phyloP scores from a whole-genome alignment of 2,888 invertebrate species.

The Pachymerium ferrugineum region DNA sequence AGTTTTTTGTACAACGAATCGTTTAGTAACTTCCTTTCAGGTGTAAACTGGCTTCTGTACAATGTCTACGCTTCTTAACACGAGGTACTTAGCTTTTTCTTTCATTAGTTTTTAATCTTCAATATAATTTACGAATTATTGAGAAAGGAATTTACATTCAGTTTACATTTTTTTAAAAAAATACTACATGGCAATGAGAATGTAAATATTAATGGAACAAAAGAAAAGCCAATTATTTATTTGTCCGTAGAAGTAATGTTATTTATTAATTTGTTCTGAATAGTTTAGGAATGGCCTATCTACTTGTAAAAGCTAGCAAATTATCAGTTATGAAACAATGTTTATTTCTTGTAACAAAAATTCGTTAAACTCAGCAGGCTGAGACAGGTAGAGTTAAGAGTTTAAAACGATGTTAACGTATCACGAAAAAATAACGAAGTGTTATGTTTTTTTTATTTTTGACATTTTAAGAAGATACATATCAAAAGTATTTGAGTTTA shows the following conservation, averaged over 20 bases:
- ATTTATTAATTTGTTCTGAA: constrained; percentile 9
- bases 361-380: constrained; percentile 11
- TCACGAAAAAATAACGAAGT: not conserved
- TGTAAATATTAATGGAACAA: constrained; percentile 11
- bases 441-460: not conserved
- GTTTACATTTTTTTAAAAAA: not conserved
- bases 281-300: constrained; percentile 18
- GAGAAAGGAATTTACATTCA: too few species aligned
- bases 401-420: not conserved
- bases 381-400: not conserved
- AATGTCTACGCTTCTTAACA: not conserved
- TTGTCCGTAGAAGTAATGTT: not conserved
- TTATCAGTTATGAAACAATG: not conserved
- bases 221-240: not conserved
- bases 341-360: too few species aligned
- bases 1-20: not conserved
- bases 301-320: not conserved
- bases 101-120: not conserved
- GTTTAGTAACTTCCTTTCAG: not conserved
- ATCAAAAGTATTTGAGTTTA: not conserved
- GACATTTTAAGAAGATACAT: constrained; percentile 5
- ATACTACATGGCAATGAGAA: not conserved
- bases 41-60: not conserved
- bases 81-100: constrained; percentile 5
- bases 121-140: not conserved